Base-by-base conservation (phyloP, 2,797 vertebrate genomes). In the Lithobates pipiens region DNA sequence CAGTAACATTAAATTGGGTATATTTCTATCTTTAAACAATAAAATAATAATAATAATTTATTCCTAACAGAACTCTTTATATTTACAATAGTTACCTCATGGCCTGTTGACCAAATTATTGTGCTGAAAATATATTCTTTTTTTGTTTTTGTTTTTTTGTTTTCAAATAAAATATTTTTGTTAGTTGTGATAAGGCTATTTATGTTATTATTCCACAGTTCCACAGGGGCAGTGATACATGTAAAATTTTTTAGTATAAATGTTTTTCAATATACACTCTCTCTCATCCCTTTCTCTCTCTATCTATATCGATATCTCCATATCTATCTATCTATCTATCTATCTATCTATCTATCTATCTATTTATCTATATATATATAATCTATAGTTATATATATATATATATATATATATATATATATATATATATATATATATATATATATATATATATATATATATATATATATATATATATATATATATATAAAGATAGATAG, bases 51-150 rank as follows among this genome's bases (percentile, higher is more conserved):
- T 88, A 90, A 91, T 92, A 88, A 94, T 88, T 92, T 88, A 79
- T 93, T 88, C 91, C 91, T 90, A 93, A 91, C 89, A 18, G 90
- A 63, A 94, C 92, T 92, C 91, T 95, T 94, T 95, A 92, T 95
- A 92, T 94, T 94, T 94, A 91, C 92, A 94, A 93, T 90, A 92
- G 92, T 97, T 98, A 99, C 97, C 97, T 98, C 97, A 95, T 95
- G 96, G 95, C 96, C 96, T 95, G 94, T 91, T 93, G 96, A 95
- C 95, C 96, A 95, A 96, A 95, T 93, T 91, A 87, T 93, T 96
- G 93, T 95, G 94, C 96, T 96, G 85, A 93, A 90, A 94, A 39
- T 39, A 92, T 44, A 91, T 95, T 78, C 77, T 86, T 82, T 94
- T 93, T 36, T 29, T 29, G 29, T 29, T 34, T 34, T 34, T 34